These are phyloP conservation scores for Polyommatus icarus DNA, from an alignment of 2,888 invertebrate species.

Conservation along the genomic window DNA sequence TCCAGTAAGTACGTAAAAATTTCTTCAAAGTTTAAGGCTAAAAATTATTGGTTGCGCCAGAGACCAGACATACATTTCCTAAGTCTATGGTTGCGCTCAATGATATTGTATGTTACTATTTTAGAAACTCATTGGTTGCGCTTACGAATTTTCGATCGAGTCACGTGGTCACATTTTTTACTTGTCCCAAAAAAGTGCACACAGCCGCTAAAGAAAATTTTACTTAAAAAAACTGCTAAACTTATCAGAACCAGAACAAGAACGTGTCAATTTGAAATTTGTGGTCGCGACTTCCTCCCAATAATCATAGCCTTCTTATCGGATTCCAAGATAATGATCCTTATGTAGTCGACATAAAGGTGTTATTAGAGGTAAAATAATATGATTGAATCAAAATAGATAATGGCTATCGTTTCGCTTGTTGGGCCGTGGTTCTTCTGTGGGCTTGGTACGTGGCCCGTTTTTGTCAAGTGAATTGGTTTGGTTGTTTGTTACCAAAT, in stretches of 20 bases:
- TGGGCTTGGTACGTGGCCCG: constrained; percentile 43
- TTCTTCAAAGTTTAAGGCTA: too few species aligned
- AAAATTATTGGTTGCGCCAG: too few species aligned
- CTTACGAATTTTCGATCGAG: too few species aligned
- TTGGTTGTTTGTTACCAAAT: background rate
- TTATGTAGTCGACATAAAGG: background rate
- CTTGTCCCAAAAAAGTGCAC: background rate
- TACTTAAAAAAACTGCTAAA: background rate
- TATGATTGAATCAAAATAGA: background rate
- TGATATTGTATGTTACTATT: too few species aligned
- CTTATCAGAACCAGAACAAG: background rate
- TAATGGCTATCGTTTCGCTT: constrained; percentile 57
- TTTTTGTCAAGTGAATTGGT: constrained; percentile 46
- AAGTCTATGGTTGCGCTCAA: too few species aligned
- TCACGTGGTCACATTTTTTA: background rate
- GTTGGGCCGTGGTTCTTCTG: constrained; percentile 38
- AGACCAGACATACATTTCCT: too few species aligned
- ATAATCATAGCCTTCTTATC: constrained; percentile 48
- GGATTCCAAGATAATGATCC: background rate
- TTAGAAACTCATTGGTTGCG: too few species aligned
- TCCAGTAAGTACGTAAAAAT: too few species aligned
- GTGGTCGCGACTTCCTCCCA: constrained; percentile 70
- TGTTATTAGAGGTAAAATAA: background rate
- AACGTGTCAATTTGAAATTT: constrained; percentile 32
- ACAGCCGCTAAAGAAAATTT: background rate